Base-by-base conservation (phyloP, 2,888 invertebrate genomes). In the Oscheius onirici region DNA sequence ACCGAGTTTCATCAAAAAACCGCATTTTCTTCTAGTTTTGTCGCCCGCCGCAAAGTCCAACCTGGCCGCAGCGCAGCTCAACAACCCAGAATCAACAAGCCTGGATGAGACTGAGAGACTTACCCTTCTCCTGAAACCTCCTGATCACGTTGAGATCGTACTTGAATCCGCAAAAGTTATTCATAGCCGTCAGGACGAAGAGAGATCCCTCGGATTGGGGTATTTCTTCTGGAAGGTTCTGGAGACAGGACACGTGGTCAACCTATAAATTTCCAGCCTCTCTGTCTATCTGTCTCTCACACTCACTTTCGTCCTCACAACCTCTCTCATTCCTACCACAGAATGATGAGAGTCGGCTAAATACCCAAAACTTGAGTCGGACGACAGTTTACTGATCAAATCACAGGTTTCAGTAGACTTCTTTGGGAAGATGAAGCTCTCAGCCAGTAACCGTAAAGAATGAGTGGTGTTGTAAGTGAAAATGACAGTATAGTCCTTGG, bases 381-480 rank as follows among this genome's bases (percentile, higher is more conserved):
- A 34, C 8, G 34, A 34, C 34, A 34, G 34, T 34, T 8, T 34
- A 34, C 8, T 8, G 34, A 34, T 34, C 34, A 34, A 8, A 34
- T 66, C 69, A 61, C 28, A 17, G 24, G 28, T 22, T 3, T 44
- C 17, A 8, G 26, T 17, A 22, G 28, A 67, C 49, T 66, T 71
- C 20, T 55, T 24, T 1, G 52, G 46, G 67, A 84, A 86, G 43
- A 72, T 69, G 87, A 97, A 96, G 69, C 91, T 90, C 88, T 97
- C 95, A 0, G 92, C 93, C 0, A 95, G 90, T 57, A 93, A 87
- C 90, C 94, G 95, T 66, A 97, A 88, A 0, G 94, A 91, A 22
- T 92, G 92, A 24, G 97, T 95, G n/a, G 95, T 92, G 46, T 96
- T 95, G 0, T 93, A 92, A n/a, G 96, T 97, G 87, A 97, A 97